Conservation (phyloP, 1,140 invertebrate species). For the Polyergus mexicanus region DNA sequence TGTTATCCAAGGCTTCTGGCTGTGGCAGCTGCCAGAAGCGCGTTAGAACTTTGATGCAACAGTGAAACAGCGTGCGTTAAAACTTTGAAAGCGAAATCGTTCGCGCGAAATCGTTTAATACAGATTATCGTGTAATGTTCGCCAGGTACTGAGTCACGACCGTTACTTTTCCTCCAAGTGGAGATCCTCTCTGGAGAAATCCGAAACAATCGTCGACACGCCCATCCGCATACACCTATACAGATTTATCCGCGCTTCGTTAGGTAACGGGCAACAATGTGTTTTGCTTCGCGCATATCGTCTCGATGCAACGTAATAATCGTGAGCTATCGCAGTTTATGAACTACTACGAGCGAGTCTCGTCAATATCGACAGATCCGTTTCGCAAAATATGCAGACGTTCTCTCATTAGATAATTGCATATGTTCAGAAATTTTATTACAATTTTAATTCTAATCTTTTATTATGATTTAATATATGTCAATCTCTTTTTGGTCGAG, state of each 20-base stretch:
- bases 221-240: constrained; percentile 56
- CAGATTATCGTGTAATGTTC: constrained; percentile 35
- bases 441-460: background rate
- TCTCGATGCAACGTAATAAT: constrained; percentile 58
- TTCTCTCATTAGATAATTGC: background rate
- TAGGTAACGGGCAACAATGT: constrained; percentile 62
- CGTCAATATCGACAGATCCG: background rate
- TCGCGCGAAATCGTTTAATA: constrained; percentile 65
- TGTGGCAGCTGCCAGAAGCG: constrained; percentile 20
- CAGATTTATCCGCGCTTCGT: constrained; percentile 47
- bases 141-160: constrained; percentile 62
- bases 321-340: constrained; percentile 30
- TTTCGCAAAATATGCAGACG: background rate
- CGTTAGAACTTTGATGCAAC: constrained; percentile 61
- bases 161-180: constrained; percentile 59
- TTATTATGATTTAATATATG: background rate
- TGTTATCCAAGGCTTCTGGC: background rate
- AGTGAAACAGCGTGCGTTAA: constrained; percentile 10
- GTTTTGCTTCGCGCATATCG: constrained; percentile 34
- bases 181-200: constrained; percentile 67
- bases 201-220: constrained; percentile 71
- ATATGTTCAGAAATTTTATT: background rate
- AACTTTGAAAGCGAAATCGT: constrained; percentile 70
- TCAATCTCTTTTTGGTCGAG: background rate
- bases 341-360: constrained; percentile 11